These are phyloP conservation scores for Dromius quadrimaculatus DNA, from an alignment of 2,888 invertebrate genomes.

Conservation along the genomic window DNA sequence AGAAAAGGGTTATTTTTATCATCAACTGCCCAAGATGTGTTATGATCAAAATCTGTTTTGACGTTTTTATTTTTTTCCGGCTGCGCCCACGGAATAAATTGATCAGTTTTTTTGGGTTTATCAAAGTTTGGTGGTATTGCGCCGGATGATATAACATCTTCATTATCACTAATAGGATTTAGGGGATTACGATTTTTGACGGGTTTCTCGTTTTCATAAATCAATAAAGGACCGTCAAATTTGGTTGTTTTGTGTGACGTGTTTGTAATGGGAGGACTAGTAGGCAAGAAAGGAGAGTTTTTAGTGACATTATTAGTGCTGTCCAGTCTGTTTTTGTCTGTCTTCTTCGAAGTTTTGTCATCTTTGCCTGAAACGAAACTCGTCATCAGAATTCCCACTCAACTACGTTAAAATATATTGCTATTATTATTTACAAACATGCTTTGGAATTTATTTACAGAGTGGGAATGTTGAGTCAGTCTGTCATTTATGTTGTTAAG, in stretches of 20 bases:
- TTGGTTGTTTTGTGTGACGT: constrained; percentile 13
- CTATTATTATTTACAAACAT: constrained; percentile 45
- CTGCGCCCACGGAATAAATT: constrained; percentile 5
- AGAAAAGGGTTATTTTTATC: constrained; percentile 59
- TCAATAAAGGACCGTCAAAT: constrained; percentile 43
- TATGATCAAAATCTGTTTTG: constrained; percentile 30
- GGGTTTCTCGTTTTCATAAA: constrained; percentile 49
- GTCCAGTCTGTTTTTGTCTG: constrained; percentile 51
- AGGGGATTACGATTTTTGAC: constrained; percentile 24
- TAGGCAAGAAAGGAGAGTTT: constrained; percentile 38
- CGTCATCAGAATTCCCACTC: constrained; percentile 51
- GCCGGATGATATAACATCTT: constrained; percentile 16
- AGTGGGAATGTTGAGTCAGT: constrained; percentile 52
- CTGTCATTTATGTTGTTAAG: constrained; percentile 54
- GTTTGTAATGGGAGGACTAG: constrained; percentile 28
- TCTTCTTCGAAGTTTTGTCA: constrained; percentile 51
- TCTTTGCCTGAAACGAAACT: constrained; percentile 50
- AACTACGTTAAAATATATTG: constrained; percentile 33
- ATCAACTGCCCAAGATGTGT: constrained; percentile 19
- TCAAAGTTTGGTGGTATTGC: constrained; percentile 12
- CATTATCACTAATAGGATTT: constrained; percentile 11
- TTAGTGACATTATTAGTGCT: constrained; percentile 46
- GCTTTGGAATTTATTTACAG: constrained; percentile 54
- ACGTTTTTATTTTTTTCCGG: constrained; percentile 25
- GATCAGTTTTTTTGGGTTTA: constrained; percentile 21